Evolutionary conservation across 2,888 invertebrate species (phyloP).

Genomic region (Heliothis peltigera): DNA sequence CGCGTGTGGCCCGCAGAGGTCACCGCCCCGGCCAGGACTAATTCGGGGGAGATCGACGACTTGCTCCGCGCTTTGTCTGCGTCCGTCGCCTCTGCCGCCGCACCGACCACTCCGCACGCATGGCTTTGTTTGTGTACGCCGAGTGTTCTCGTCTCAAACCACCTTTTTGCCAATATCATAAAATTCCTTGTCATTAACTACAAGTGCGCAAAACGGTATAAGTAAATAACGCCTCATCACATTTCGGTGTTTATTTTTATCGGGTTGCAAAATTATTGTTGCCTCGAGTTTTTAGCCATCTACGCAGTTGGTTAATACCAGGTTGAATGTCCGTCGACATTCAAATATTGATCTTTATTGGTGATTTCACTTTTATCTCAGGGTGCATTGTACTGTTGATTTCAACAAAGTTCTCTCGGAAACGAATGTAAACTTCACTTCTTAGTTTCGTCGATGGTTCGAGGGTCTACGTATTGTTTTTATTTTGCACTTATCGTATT

Average conservation of each 20-base stretch:
- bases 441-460: background rate
- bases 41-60: conserved; percentile 89
- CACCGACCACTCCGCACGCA: conserved; percentile 67
- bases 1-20: conserved; percentile 76
- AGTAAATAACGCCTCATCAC: conserved; percentile 47
- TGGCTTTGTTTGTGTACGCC: conserved; percentile 76
- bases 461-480: background rate
- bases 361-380: conserved; percentile 73
- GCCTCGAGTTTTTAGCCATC: conserved; percentile 46
- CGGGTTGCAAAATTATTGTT: conserved; percentile 35
- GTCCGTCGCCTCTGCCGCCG: conserved; percentile 70
- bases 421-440: conserved; percentile 2
- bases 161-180: conserved; percentile 68
- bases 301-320: conserved; percentile 51
- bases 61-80: conserved; percentile 86
- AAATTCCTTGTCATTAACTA: conserved; percentile 61
- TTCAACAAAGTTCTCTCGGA: conserved; percentile 14
- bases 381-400: conserved; percentile 60
- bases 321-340: conserved; percentile 72
- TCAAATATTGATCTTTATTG: conserved; percentile 72
- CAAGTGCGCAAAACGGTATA: conserved; percentile 51
- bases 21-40: conserved; percentile 89
- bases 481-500: background rate
- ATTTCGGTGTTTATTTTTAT: conserved; percentile 51
- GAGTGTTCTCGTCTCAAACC: conserved; percentile 60